Base-by-base conservation (phyloP, 2,888 invertebrate genomes). In the Ariolimax columbianus region DNA sequence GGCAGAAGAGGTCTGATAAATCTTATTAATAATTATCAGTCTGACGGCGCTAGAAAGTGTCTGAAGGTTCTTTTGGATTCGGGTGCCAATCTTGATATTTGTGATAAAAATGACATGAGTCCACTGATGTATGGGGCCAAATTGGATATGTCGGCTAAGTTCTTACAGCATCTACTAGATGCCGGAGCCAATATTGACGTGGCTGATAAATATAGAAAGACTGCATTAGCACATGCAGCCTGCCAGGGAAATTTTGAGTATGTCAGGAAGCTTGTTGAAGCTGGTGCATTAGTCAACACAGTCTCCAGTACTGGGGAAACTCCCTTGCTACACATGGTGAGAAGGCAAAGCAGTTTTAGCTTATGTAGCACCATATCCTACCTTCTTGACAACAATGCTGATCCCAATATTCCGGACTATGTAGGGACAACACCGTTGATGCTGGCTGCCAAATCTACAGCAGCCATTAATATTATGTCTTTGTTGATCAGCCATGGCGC, bases 401-500 rank as follows among this genome's bases (percentile, higher is more conserved):
- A 82, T 75, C 43, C 75, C 19, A 51, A 73, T 43, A 43, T 38
- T 17, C 38, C 19, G 11, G 63, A 75, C 23, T 4, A 40, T n/a
- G 9, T 1, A 23, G 73, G 82, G 0, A 82, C 26, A 26, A 73
- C 82, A 14, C 36, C 63, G 11, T 23, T 82, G 26, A 82, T 82
- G 82, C 43, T 38, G n/a, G 73, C 73, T 63, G 63, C 59, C n/a
- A 59, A 23, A 19, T 26, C 9, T 59, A 11, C 73, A 23, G 2
- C 36, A 40, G 43, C 19, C n/a, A 40, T 11, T 33, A 11, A 43
- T 14, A 14, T 30, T 14, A 17, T 75, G 59, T 7, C 11, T 6
- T 3, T 73, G 17, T 11, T 82, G 9, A 30, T 82, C 63, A n/a
- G n/a, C 3, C 26, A 30, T 40, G 82, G 82, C 75, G 82, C 75